Evolutionary conservation across 2,888 invertebrate genomes (phyloP), one percentile per base, ranked within the genome.

Genomic region (Steinernema hermaphroditum): DNA sequence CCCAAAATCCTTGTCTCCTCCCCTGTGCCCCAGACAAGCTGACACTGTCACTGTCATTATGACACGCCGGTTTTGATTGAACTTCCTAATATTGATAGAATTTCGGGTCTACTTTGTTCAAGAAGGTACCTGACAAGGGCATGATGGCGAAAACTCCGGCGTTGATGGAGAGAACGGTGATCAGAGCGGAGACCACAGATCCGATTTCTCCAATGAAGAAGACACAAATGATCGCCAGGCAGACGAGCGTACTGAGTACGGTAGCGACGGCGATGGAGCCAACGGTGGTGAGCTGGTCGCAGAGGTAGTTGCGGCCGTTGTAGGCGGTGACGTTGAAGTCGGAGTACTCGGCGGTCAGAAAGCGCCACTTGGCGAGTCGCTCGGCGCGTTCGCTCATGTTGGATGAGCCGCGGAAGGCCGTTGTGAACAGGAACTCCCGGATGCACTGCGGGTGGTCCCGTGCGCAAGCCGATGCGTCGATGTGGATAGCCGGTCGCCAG

Each of bases 111-210:
- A n/a, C n/a, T n/a, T n/a, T n/a, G n/a, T n/a, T n/a, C n/a, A n/a
- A 46, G 16, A 19, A 6, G 9, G 24, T 54, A 54, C 54, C 54
- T 22, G 54, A 54, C 6, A 54, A 16, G 2, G 54, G 54, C 70
- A 70, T 44, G 27, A 49, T 49, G 70, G 70, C 70, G 49, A 49
- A 70, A 4, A 46, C 70, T 14, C 70, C 70, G 22, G 44, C 70
- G 29, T 32, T 49, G 19, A 70, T 70, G 44, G 46, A 32, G 2
- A 70, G 46, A 46, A 70, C 46, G 4, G 49, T 32, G 24, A 70
- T 27, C 19, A 70, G 29, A 8, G 49, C 70, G n/a, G 46, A 44
- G 14, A 70, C n/a, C 27, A 70, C 27, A 8, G 54, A 54, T 22
- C 54, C 54, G 6, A 27, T 4, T 27, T 54, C 54, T 12, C 54